Percentiles rank a stretch among this genome's conserved stretches.
Evolutionary conservation across 2,113 vertebrate species (phyloP).

Genomic region (Thalassarche chlororhynchos): DNA sequence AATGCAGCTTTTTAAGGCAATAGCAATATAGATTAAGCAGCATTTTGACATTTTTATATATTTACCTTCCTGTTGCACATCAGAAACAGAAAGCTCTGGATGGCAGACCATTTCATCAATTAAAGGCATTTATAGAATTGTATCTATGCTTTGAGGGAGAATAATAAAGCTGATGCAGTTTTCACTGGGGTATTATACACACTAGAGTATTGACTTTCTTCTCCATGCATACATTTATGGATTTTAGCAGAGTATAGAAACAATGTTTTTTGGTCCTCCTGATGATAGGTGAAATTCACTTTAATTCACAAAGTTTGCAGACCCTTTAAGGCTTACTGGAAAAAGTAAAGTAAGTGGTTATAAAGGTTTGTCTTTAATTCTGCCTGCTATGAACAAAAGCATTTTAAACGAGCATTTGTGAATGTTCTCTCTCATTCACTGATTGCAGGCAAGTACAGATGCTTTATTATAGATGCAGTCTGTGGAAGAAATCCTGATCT

Average conservation of each 20-base stretch:
- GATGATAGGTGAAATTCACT: not conserved
- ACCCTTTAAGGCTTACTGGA: not conserved
- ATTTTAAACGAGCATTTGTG: not conserved
- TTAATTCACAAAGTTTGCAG: not conserved
- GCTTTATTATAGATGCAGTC: not conserved
- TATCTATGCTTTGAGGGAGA: not conserved
- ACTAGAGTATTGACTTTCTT: not conserved
- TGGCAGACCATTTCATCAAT: not conserved
- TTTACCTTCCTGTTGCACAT: not conserved
- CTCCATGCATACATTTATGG: not conserved
- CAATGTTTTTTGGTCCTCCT: not conserved
- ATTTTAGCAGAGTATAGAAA: not conserved
- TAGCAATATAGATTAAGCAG: not conserved
- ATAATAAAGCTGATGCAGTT: not conserved
- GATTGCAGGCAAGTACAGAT: not conserved
- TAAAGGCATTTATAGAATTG: not conserved
- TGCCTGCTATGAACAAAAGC: not conserved
- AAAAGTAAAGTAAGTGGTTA: not conserved
- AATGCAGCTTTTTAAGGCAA: not conserved
- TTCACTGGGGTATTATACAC: not conserved
- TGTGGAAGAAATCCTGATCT: not conserved
- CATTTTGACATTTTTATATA: not conserved
- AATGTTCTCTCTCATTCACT: not conserved
- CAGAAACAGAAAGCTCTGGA: not conserved
- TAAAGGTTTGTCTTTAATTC: not conserved